phyloP scores from a whole-genome alignment of 2,888 invertebrate species.

The Nymphalis c-album region DNA sequence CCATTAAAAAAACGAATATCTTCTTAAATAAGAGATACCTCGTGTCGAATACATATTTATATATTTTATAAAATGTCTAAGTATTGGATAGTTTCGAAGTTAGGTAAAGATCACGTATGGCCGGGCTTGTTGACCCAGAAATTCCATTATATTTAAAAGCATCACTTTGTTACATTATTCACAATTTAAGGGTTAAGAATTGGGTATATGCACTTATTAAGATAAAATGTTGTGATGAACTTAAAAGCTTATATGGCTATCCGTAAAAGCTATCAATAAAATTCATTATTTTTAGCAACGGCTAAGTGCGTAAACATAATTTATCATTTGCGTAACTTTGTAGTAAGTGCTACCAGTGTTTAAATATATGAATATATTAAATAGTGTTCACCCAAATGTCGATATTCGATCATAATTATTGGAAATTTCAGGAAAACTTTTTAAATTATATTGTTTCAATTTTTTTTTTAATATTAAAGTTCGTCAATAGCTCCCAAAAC shows the following conservation, averaged over 20 bases:
- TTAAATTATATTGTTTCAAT: too few species aligned
- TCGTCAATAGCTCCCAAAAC: too few species aligned
- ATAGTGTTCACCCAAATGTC: too few species aligned
- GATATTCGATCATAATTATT: too few species aligned
- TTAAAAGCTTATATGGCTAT: not conserved
- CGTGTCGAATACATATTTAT: not conserved
- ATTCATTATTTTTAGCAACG: not conserved
- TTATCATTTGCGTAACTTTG: not conserved
- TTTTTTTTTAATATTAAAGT: too few species aligned
- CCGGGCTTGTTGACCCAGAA: constrained; percentile 20
- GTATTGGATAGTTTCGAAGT: constrained; percentile 19
- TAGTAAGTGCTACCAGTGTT: too few species aligned
- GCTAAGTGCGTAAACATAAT: not conserved
- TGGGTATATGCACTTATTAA: constrained; percentile 5
- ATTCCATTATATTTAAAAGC: constrained; percentile 22
- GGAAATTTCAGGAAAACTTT: too few species aligned
- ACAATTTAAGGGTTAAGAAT: constrained; percentile 8
- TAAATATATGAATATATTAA: too few species aligned
- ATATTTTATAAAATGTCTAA: constrained; percentile 10
- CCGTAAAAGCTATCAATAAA: not conserved
- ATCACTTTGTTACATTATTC: constrained; percentile 10
- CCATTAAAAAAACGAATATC: not conserved
- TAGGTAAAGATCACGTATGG: constrained; percentile 30
- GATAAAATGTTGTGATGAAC: not conserved
- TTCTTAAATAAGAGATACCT: not conserved